Evolutionary conservation across 1,140 invertebrate genomes (phyloP).

Genomic region (Venustaconcha ellipsiformis): DNA sequence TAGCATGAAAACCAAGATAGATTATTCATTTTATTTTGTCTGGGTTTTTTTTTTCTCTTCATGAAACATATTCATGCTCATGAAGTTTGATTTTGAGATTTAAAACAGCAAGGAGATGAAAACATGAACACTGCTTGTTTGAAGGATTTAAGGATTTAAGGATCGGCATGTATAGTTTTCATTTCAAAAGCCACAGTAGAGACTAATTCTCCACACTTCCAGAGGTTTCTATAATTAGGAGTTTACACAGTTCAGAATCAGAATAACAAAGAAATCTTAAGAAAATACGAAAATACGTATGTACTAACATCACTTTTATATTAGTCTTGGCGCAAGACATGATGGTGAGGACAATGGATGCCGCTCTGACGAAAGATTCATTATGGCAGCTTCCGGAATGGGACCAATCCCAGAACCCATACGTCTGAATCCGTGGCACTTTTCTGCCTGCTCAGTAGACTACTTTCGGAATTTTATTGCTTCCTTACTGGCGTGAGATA

Average conservation of each 20-base stretch:
- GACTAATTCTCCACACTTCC: not conserved
- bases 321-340: conserved; percentile 56
- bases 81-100: too few species aligned
- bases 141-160: too few species aligned
- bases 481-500: conserved; percentile 12
- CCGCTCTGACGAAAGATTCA: conserved; percentile 46
- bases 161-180: too few species aligned
- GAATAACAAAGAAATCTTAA: not conserved
- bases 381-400: conserved; percentile 52
- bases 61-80: too few species aligned
- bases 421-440: conserved; percentile 53
- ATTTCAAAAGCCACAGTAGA: too few species aligned
- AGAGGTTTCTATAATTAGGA: not conserved
- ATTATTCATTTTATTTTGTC: too few species aligned
- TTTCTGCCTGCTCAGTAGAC: conserved; percentile 53
- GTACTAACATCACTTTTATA: conserved; percentile 6
- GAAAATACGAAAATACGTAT: too few species aligned
- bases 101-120: too few species aligned
- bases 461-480: conserved; percentile 49
- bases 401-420: conserved; percentile 36
- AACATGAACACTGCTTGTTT: too few species aligned
- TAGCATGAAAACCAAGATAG: too few species aligned
- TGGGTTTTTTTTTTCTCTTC: too few species aligned
- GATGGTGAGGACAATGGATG: conserved; percentile 59
- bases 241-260: not conserved